Conservation (phyloP, 2,113 vertebrate genomes). For the Sapajus apella region DNA sequence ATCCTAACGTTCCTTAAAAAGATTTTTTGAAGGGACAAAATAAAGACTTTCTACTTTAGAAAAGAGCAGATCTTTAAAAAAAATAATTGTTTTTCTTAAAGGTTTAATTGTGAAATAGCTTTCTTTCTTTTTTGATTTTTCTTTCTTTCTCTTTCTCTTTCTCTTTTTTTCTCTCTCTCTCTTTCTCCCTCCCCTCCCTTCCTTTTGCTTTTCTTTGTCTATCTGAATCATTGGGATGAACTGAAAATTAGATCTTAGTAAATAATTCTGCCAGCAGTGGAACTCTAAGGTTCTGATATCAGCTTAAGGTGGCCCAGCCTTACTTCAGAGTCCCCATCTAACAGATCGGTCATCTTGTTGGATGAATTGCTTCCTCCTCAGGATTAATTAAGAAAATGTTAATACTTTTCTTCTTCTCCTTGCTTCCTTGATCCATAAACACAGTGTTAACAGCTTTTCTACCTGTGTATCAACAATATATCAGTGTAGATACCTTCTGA, state of each 20-base stretch:
- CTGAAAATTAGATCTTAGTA: slow-evolving; percentile 1
- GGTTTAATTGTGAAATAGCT: not conserved
- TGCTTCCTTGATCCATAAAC: not conserved
- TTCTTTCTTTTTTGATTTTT: not conserved
- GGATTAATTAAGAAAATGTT: slow-evolving; percentile 2
- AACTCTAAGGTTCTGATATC: not conserved
- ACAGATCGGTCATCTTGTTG: not conserved
- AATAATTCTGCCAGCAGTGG: not conserved
- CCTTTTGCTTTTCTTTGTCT: not conserved
- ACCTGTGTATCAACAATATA: not conserved
- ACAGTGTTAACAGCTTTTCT: not conserved
- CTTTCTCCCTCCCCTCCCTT: not conserved
- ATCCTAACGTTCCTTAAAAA: not conserved
- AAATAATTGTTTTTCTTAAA: not conserved
- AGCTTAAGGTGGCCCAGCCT: not conserved
- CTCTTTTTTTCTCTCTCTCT: too few species aligned
- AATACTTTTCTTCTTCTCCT: not conserved
- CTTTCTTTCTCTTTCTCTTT: too few species aligned
- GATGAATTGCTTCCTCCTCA: not conserved
- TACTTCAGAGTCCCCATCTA: not conserved
- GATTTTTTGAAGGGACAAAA: not conserved
- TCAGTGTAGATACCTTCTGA: not conserved
- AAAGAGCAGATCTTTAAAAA: slow-evolving; percentile 1
- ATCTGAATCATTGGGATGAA: not conserved
- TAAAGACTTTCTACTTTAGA: not conserved